Conservation (phyloP, 1,140 invertebrate genomes). For the Diuraphis noxia region DNA sequence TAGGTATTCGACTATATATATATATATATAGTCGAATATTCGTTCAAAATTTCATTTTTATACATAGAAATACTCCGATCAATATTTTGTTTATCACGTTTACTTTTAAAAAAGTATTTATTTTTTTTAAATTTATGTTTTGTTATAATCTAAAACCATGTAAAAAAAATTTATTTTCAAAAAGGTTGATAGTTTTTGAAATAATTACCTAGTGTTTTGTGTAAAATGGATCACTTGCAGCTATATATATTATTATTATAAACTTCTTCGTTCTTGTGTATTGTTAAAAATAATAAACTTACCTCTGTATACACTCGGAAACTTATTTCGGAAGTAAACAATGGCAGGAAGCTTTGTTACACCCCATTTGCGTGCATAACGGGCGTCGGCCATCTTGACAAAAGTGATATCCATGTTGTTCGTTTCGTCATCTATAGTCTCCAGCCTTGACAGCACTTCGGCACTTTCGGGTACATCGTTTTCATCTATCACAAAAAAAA, state of each 20-base stretch:
- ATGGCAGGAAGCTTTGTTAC: conserved; percentile 88
- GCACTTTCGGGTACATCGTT: conserved; percentile 77
- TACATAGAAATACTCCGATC: background rate
- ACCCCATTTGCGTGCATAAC: conserved; percentile 93
- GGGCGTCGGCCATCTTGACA: conserved; percentile 89
- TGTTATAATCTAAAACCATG: background rate
- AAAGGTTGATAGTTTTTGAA: background rate
- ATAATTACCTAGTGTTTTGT: background rate
- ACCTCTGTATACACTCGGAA: conserved; percentile 93
- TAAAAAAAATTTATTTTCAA: background rate
- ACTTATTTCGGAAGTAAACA: conserved; percentile 90
- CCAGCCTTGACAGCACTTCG: conserved; percentile 78
- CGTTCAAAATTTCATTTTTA: background rate
- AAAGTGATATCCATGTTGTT: conserved; percentile 94
- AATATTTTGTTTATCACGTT: background rate
- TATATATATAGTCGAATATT: background rate
- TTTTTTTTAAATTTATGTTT: background rate
- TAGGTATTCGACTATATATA: no score
- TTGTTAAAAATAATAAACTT: background rate
- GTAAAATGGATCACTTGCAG: background rate
- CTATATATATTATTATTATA: background rate
- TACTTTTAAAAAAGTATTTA: no score
- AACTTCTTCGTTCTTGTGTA: background rate
- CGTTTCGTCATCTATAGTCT: conserved; percentile 90
- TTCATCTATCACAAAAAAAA: conserved; percentile 66